phyloP scores from a whole-genome alignment of 2,888 invertebrate species.

The Diploptera punctata region DNA sequence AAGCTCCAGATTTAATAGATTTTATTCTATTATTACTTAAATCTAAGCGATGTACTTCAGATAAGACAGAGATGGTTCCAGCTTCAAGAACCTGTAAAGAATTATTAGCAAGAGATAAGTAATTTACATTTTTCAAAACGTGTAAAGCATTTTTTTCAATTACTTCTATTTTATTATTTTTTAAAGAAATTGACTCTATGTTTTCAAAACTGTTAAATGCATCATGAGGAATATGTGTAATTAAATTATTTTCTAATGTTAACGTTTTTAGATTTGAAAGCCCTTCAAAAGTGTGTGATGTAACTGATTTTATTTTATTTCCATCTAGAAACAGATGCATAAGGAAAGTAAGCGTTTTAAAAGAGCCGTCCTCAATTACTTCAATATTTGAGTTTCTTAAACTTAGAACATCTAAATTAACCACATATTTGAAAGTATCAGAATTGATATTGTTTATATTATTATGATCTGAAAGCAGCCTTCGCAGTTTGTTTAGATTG shows the following conservation, averaged over 20 bases:
- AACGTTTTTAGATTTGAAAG: not conserved
- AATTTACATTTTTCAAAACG: not conserved
- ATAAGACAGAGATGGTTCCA: not conserved
- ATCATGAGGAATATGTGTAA: not conserved
- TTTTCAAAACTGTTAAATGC: not conserved
- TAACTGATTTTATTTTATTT: not conserved
- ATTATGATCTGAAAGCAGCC: not conserved
- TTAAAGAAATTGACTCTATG: not conserved
- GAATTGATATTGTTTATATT: not conserved
- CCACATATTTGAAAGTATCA: not conserved
- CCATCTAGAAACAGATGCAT: not conserved
- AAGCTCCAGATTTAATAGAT: not conserved
- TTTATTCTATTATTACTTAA: not conserved
- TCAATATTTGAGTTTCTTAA: not conserved
- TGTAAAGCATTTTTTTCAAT: not conserved
- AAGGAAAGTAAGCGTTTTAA: not conserved
- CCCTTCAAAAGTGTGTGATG: not conserved
- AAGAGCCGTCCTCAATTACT: not conserved
- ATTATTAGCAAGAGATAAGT: not conserved
- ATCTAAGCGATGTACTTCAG: not conserved
- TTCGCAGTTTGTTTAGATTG: not conserved
- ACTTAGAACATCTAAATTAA: not conserved
- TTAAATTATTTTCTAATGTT: not conserved
- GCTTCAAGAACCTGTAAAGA: not conserved
- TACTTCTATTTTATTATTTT: not conserved